These are phyloP conservation scores for Agonopterix arenella DNA, from an alignment of 2,888 invertebrate genomes.

Conservation along the genomic window DNA sequence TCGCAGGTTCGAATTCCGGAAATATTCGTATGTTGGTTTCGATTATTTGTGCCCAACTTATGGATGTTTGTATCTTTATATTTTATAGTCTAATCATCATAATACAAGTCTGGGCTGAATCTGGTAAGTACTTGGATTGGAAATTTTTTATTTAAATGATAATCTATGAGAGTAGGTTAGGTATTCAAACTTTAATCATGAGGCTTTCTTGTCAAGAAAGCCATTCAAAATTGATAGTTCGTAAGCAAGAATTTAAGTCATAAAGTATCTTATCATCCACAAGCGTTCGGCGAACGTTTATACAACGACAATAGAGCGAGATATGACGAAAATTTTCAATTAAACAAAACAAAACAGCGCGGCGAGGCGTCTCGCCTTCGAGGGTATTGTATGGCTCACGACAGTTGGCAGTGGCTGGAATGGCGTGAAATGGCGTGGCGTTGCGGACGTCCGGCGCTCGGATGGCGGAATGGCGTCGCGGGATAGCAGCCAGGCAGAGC, in stretches of 20 bases:
- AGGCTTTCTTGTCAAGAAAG: too few species aligned
- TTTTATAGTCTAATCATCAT: too few species aligned
- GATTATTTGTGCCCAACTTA: too few species aligned
- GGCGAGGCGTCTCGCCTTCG: slow-evolving; percentile 14
- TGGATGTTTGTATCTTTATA: too few species aligned
- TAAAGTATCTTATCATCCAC: slow-evolving; percentile 20
- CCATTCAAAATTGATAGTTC: too few species aligned
- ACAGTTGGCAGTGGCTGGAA: slow-evolving; percentile 29
- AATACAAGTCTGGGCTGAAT: too few species aligned
- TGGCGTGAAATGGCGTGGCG: slow-evolving; percentile 34
- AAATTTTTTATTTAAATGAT: too few species aligned
- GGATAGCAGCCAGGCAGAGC: slow-evolving; percentile 5
- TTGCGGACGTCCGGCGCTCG: slow-evolving; percentile 52
- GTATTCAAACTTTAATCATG: too few species aligned
- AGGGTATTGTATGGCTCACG: slow-evolving; percentile 46
- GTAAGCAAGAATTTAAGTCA: slow-evolving; percentile 1
- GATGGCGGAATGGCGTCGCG: slow-evolving; percentile 10
- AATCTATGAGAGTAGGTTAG: too few species aligned
- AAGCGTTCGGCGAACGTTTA: slow-evolving; percentile 21
- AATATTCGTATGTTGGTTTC: too few species aligned
- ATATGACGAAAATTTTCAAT: slow-evolving; percentile 68
- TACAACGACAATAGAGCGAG: slow-evolving; percentile 45
- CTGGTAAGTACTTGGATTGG: too few species aligned
- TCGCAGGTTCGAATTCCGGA: too few species aligned
- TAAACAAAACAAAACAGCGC: slow-evolving; percentile 60